Evolutionary conservation across 2,888 invertebrate genomes (phyloP).

Genomic region (Trissolcus japonicus): DNA sequence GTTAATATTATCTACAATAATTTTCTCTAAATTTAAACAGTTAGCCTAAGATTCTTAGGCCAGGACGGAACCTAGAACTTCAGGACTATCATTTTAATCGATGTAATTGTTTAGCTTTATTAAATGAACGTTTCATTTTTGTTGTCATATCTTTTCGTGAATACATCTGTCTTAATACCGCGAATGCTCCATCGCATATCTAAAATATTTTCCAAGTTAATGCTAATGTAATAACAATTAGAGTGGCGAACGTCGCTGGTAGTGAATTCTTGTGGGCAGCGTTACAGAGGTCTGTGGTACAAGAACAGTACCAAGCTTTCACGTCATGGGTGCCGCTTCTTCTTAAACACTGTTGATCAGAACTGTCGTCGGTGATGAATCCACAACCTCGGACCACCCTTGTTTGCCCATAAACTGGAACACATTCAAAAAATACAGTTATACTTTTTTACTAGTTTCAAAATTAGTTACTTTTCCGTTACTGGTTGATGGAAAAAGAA

Average conservation of each 20-base stretch:
- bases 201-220: conserved; percentile 40
- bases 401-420: conserved; percentile 85
- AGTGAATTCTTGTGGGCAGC: conserved; percentile 66
- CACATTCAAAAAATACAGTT: background rate
- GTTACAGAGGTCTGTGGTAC: conserved; percentile 88
- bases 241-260: conserved; percentile 30
- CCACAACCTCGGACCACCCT: conserved; percentile 90
- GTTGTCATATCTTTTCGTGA: conserved; percentile 16
- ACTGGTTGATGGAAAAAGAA: too few relatives aligned
- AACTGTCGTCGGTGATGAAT: conserved; percentile 81
- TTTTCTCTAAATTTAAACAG: background rate
- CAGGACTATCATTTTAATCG: conserved; percentile 22
- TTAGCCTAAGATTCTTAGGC: conserved; percentile 32
- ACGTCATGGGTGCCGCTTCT: conserved; percentile 87
- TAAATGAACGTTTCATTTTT: conserved; percentile 24
- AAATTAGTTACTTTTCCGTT: background rate
- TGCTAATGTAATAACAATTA: conserved; percentile 16
- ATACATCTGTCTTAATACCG: too few relatives aligned
- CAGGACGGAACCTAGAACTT: conserved; percentile 48
- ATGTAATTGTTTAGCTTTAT: conserved; percentile 16
- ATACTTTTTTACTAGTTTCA: background rate
- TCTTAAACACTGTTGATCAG: conserved; percentile 81
- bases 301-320: conserved; percentile 86
- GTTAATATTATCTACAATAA: conserved; percentile 33
- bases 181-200: background rate